phyloP scores from a whole-genome alignment of 1,140 invertebrate genomes.

The Magallana ariakensis region DNA sequence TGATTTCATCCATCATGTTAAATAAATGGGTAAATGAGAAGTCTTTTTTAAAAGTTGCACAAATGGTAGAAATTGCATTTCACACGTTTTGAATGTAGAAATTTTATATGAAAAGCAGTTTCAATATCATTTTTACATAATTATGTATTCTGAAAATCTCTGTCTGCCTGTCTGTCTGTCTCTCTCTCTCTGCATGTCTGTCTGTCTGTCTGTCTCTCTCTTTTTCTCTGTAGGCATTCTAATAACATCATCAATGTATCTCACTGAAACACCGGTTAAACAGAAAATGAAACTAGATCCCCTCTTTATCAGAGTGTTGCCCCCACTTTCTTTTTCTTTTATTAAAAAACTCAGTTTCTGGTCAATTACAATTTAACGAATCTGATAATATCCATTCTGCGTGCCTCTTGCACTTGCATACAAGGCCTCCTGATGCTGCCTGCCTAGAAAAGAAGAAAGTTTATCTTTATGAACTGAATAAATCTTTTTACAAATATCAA shows the following conservation, averaged over 20 bases:
- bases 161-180: too few species aligned
- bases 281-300: background rate
- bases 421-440: background rate
- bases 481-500: constrained; percentile 42
- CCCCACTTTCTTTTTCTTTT: constrained; percentile 27
- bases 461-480: constrained; percentile 27
- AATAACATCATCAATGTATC: too few species aligned
- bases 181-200: too few species aligned
- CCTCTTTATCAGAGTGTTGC: background rate
- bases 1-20: too few species aligned
- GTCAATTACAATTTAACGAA: constrained; percentile 22
- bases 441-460: background rate
- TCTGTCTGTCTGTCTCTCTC: too few species aligned
- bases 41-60: too few species aligned
- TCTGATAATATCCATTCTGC: background rate
- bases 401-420: background rate
- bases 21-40: too few species aligned
- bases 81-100: too few species aligned
- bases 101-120: background rate
- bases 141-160: background rate
- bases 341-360: constrained; percentile 37
- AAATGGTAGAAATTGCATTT: too few species aligned
- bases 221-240: too few species aligned
- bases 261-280: too few species aligned
- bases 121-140: background rate